Base-by-base conservation (phyloP, 2,797 vertebrate genomes). In the Danio choprae region DNA sequence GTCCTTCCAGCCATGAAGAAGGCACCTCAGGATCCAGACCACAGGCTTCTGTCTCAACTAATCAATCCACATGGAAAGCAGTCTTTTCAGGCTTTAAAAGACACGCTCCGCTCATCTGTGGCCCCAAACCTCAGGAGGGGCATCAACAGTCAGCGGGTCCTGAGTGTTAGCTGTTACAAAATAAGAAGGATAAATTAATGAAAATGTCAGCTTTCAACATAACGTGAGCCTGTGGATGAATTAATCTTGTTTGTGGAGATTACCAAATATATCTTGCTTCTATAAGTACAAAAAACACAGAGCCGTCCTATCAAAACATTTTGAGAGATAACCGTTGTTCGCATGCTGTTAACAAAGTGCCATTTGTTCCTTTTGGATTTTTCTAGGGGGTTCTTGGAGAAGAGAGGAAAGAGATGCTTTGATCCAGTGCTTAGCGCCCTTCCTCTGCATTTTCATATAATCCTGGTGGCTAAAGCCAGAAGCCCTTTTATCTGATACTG, bases 401-500 rank as follows among this genome's bases (percentile, higher is more conserved):
- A 86, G 88, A 84, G 86, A 82, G 20, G 18, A 83, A 84, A 88
- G 84, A 87, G 85, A 77, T 73, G 84, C 72, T 62, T 74, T 72
- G 55, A 64, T 64, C 38, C 41, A 58, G 36, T 38, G 51, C 59
- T 76, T 63, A 73, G 73, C 18, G n/a, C 46, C 50, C 71, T n/a
- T 72, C 69, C 63, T 73, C 63, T 81, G 62, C 72, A 72, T 84
- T 81, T 80, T 80, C 74, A 68, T 53, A 53, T 68, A 73, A 79
- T 82, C 59, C 59, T 40, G 41, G 53, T 59, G 48, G 67, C 75
- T 70, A 55, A 50, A 84, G 63, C 73, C 46, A 80, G 64, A 87
- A 88, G 82, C 65, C 82, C 89, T 86, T 92, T 92, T 93, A 94
- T 94, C 92, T 91, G 91, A 93, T 91, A 80, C 78, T 90, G 88